Base-by-base conservation (phyloP, 2,113 vertebrate genomes). In the Misgurnus anguillicaudatus region DNA sequence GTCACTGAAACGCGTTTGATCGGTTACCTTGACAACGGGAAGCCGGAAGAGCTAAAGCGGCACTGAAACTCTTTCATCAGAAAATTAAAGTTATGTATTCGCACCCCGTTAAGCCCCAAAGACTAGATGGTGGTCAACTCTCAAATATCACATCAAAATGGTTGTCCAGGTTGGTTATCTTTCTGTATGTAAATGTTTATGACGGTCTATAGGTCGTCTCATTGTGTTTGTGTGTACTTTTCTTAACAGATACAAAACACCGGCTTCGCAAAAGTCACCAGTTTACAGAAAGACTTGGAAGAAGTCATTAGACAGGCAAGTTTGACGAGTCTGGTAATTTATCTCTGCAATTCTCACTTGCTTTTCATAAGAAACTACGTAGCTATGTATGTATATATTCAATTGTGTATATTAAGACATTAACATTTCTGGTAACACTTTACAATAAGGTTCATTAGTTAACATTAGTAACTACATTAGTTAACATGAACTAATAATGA, bases 231-330 rank as follows among this genome's bases (percentile, higher is more conserved):
- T 60, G 31, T 42, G 41, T 72, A 9, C 17, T 69, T 62, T 24
- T 31, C 36, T 69, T 36, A 41, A 57, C 51, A 78, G 76, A 71
- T 39, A 84, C 39, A 7, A 4, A 16, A 17, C 9, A 19, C 10
- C 16, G 19, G 0, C 9, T 45, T 6, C n/a, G 4, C 72, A 31
- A 39, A 10, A 65, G 60, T 10, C 14, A 1, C 5, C 1, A 14
- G 8, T 66, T 51, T 31, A 36, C 8, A 79, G 41, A 82, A 73
- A 36, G 5, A 75, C 51, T 38, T 24, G 31, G 74, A 66, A 31
- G 47, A 90, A 84, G 62, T 81, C 64, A 36, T 41, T 90, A 10
- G 85, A 89, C 39, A 90, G 88, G 91, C 87, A 89, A 89, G 85
- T 71, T 71, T 70, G 31, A 21, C 21, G 45, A 69, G 13, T 17